A percentile compares a stretch with the other conserved stretches of the same genome.
Evolutionary conservation across 2,113 vertebrate species (phyloP).

Genomic region (Patagioenas fasciata): DNA sequence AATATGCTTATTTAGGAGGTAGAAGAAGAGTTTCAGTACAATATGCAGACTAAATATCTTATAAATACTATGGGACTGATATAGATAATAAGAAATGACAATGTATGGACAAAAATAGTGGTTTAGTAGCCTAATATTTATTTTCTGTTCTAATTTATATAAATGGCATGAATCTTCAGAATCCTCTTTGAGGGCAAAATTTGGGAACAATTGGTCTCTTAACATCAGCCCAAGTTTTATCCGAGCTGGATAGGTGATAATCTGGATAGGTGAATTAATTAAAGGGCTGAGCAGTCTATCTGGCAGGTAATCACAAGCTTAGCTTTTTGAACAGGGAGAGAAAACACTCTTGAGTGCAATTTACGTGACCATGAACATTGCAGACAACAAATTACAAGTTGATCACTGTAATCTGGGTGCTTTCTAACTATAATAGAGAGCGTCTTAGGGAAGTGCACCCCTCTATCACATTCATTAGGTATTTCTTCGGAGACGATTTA

Average conservation of each 20-base stretch:
- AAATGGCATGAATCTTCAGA: background rate
- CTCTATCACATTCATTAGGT: background rate
- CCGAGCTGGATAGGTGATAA: background rate
- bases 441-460: background rate
- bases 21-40: background rate
- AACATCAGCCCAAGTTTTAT: background rate
- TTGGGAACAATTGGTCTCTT: background rate
- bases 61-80: background rate
- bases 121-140: background rate
- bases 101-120: background rate
- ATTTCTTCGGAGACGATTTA: constrained; percentile 31
- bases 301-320: background rate
- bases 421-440: background rate
- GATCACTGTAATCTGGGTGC: background rate
- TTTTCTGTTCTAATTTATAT: background rate
- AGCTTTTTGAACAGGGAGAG: background rate
- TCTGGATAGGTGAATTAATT: background rate
- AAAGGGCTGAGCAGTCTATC: background rate
- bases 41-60: background rate
- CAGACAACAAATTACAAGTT: background rate
- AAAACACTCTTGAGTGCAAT: background rate
- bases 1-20: background rate
- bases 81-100: background rate
- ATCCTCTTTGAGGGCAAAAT: background rate
- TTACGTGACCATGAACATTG: background rate